A percentile compares a stretch with the other conserved stretches of the same genome.
Conservation (phyloP, 2,113 vertebrate genomes). For the Osmerus eperlanus region DNA sequence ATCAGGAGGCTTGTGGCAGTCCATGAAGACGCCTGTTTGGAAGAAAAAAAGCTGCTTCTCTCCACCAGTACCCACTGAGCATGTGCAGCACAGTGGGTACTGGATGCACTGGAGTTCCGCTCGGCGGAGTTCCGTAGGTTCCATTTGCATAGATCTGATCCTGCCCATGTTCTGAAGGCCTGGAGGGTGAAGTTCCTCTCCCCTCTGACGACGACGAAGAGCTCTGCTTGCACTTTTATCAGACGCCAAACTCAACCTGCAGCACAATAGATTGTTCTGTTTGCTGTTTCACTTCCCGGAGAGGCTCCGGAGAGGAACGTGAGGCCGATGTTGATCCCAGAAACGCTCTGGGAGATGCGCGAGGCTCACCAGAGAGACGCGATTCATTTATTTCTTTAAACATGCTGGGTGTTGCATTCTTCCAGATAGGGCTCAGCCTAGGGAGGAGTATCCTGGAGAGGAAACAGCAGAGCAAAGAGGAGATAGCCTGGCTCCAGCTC, state of each 20-base stretch:
- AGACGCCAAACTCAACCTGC: conserved; percentile 18
- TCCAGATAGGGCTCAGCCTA: conserved; percentile 31
- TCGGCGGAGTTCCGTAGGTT: conserved; percentile 17
- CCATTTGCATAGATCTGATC: conserved; percentile 34
- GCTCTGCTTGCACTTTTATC: conserved; percentile 50
- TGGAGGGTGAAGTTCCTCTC: conserved; percentile 27
- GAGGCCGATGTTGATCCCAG: conserved; percentile 37
- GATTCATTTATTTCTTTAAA: conserved; percentile 31
- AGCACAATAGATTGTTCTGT: conserved; percentile 23
- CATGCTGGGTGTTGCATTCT: conserved; percentile 32
- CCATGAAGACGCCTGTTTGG: neutral
- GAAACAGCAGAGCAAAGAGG: neutral
- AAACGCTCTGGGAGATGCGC: conserved; percentile 25
- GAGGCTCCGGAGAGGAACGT: conserved; percentile 33
- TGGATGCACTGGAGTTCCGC: conserved; percentile 24
- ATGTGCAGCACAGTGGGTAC: neutral
- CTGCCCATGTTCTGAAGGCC: conserved; percentile 26
- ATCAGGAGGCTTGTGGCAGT: no score
- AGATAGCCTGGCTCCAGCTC: conserved; percentile 15
- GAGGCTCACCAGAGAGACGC: neutral
- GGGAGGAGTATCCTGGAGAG: conserved; percentile 33
- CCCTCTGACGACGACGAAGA: conserved; percentile 34
- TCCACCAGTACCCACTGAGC: conserved; percentile 31
- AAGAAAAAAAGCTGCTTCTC: conserved; percentile 3
- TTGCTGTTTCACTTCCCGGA: conserved; percentile 18